Evolutionary conservation across 2,113 vertebrate species (phyloP).

Genomic region (Typhlomys cinereus): DNA sequence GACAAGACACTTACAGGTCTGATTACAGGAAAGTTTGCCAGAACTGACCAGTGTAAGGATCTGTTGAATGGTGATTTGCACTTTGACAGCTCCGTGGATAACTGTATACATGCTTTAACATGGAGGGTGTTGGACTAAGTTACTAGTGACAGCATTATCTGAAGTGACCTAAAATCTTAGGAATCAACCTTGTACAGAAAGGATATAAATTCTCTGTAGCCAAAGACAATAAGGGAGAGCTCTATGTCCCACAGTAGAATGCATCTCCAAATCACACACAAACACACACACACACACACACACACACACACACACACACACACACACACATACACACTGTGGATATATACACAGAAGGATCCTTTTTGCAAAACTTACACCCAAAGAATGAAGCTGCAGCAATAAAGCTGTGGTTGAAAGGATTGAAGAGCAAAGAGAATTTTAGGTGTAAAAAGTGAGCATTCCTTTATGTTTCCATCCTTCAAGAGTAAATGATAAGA

Average conservation of each 20-base stretch:
- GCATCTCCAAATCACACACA: too few relatives aligned
- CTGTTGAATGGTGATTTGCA: not conserved
- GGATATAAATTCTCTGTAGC: not conserved
- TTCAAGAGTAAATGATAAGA: not conserved
- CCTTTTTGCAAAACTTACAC: not conserved
- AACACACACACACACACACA: too few relatives aligned
- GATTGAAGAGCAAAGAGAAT: not conserved
- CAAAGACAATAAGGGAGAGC: not conserved
- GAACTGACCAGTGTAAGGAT: not conserved
- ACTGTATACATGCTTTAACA: not conserved
- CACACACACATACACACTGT: too few relatives aligned
- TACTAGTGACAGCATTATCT: not conserved
- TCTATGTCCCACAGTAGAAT: not conserved
- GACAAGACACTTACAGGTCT: not conserved
- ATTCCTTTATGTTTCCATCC: not conserved
- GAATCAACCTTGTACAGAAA: not conserved
- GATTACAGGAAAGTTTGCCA: too few relatives aligned
- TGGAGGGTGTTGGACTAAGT: not conserved
- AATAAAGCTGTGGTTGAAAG: too few relatives aligned
- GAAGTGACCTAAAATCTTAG: not conserved
- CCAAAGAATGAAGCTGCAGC: not conserved
- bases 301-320: too few relatives aligned
- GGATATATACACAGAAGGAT: too few relatives aligned
- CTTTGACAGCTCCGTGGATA: not conserved
- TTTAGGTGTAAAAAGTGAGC: not conserved